Base-by-base conservation (phyloP, 2,797 vertebrate genomes). In the Danio tinwini region DNA sequence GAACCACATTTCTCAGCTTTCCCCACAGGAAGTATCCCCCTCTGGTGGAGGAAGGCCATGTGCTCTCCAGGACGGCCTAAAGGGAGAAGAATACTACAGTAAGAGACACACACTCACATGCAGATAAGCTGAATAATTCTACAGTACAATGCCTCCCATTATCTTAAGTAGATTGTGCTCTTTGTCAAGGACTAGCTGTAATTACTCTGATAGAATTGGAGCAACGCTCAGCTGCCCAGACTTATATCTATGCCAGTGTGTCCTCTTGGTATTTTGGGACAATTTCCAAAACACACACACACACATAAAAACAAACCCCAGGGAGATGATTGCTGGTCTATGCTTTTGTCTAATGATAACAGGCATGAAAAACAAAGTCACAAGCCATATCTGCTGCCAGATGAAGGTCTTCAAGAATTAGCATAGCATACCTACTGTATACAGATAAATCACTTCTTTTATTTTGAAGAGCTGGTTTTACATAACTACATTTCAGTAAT, bases 1-100 rank as follows among this genome's bases (percentile, higher is more conserved):
- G 91, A 73, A 99, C 82, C 83, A 99, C 96, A 1, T 99, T 99
- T 84, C 98, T 93, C 90, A 99, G 91, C 89, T 98, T 99, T 82
- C 96, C 96, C 98, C 98, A 99, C 47, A 99, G 91, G 90, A 98
- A 98, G 91, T 96, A 96, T 74, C 97, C 98, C 88, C 97, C 97
- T 89, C 95, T 95, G 86, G 97, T 99, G 88, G 95, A 96, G 64
- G 98, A 97, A 76, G 98, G 98, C 98, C 98, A 99, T 0, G 97
- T 98, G 86, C 98, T 99, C 91, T 99, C 98, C 87, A 99, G 89
- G 87, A 99, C 97, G 0, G 98, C 98, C 98, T 99, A 61, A 58
- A 84, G 68, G 70, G 82, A 68, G 40, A 90, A 61, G 76, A 84
- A 83, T 7, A 75, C 19, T 37, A 72, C 69, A 74, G 29, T 14